phyloP scores from a whole-genome alignment of 2,113 vertebrate genomes.

The Thunnus maccoyii region DNA sequence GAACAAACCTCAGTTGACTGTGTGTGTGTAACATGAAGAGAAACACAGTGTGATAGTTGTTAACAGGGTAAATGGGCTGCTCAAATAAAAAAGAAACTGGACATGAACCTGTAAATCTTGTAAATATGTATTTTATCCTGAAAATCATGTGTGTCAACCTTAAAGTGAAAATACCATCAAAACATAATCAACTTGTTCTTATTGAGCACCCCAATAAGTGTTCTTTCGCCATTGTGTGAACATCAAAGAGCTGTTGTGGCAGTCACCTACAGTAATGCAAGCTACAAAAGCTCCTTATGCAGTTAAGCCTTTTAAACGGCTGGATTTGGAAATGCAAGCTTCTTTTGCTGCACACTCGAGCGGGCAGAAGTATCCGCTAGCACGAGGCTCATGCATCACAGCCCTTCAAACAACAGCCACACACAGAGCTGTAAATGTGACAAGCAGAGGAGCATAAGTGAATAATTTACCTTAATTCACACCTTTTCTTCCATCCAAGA shows the following conservation, averaged over 20 bases:
- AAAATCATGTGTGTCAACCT: background rate
- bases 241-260: constrained; percentile 44
- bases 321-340: constrained; percentile 69
- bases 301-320: constrained; percentile 67
- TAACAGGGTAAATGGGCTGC: too few species aligned
- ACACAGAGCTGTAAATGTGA: constrained; percentile 36
- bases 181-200: background rate
- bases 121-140: too few species aligned
- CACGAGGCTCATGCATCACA: constrained; percentile 32
- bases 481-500: background rate
- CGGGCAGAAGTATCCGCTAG: constrained; percentile 17
- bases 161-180: background rate
- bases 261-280: constrained; percentile 31
- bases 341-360: constrained; percentile 44
- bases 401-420: constrained; percentile 30
- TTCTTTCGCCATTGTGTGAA: constrained; percentile 21
- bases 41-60: too few species aligned
- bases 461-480: constrained; percentile 22
- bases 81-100: too few species aligned
- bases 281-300: constrained; percentile 60
- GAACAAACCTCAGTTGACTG: too few species aligned
- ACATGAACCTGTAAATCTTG: too few species aligned
- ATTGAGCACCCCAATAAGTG: background rate
- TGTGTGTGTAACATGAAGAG: too few species aligned
- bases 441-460: background rate